Evolutionary conservation across 2,888 invertebrate species (phyloP), one percentile per base, ranked within the genome.

Genomic region (Nomada lathburiana): DNA sequence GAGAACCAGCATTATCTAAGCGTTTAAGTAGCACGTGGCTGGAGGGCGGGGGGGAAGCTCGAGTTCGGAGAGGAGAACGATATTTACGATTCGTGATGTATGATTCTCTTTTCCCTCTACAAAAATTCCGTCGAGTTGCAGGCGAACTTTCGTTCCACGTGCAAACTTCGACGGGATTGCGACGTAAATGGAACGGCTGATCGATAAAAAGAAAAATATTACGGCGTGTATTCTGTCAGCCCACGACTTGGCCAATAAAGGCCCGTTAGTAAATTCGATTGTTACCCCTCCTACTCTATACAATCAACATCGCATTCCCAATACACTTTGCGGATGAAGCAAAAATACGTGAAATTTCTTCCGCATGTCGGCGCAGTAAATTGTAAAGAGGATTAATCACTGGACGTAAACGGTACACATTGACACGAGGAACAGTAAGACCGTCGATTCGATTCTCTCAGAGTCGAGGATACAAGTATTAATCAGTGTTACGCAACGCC

Each of bases 401-500:
- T 7, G 36, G 36, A 7, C 36, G 47, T 47, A 47, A 47, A 16
- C 11, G 47, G 47, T 36, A 36, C 5, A 7, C 47, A 16, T 47
- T 47, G 1, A 16, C 47, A 47, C 16, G 47, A 4, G 13, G 1
- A 16, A 36, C 16, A 10, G 10, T 11, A 63, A 53, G n/a, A 36
- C 36, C 0, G 53, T 65, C 60, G 60, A 71, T 52, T 52, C 57
- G 57, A 75, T 67, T 71, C 18, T 23, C 13, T 20, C 47, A 7
- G 42, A 57, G 16, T 23, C 42, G 65, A 53, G 47, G 36, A 63
- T 80, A 76, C 52, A 50, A 11, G 71, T 36, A 82, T 81, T 69
- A 76, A 11, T 26, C 36, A 26, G 16, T 74, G 55, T 71, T 69
- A 77, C 72, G 82, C 76, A 83, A 82, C 77, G 59, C 2, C 16